Conservation (phyloP, 2,888 invertebrate species). For the Tortrix viridana region DNA sequence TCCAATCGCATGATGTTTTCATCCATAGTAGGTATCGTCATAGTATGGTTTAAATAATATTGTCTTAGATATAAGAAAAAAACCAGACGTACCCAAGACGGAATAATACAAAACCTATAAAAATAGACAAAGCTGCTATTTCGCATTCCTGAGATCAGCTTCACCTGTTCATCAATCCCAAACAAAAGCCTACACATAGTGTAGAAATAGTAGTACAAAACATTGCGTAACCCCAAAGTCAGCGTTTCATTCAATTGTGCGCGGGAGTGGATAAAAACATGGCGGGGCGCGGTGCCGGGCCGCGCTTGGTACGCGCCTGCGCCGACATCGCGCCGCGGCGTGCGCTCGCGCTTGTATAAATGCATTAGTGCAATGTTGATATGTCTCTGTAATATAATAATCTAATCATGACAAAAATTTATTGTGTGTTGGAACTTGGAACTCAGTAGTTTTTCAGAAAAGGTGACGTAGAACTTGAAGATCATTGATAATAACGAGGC, state of each 20-base stretch:
- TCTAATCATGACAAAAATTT: neutral
- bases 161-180: slow-evolving; percentile 1
- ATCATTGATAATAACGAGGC: too few species aligned
- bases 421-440: too few species aligned
- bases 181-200: slow-evolving; percentile 17
- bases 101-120: too few species aligned
- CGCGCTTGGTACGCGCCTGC: slow-evolving; percentile 70
- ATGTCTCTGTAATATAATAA: slow-evolving; percentile 3
- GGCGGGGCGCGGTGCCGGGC: slow-evolving; percentile 56
- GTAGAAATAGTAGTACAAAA: slow-evolving; percentile 29
- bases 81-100: too few species aligned
- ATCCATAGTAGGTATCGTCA: too few species aligned
- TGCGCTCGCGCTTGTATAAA: slow-evolving; percentile 21
- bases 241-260: slow-evolving; percentile 57
- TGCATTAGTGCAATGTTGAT: slow-evolving; percentile 12
- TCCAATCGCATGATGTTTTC: too few species aligned
- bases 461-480: too few species aligned
- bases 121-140: too few species aligned
- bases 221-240: slow-evolving; percentile 46
- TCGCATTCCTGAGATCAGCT: neutral
- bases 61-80: too few species aligned
- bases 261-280: slow-evolving; percentile 56
- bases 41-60: too few species aligned
- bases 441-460: too few species aligned
- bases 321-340: slow-evolving; percentile 42